phyloP scores from a whole-genome alignment of 2,797 vertebrate species.

The Centroberyx gerrardi region DNA sequence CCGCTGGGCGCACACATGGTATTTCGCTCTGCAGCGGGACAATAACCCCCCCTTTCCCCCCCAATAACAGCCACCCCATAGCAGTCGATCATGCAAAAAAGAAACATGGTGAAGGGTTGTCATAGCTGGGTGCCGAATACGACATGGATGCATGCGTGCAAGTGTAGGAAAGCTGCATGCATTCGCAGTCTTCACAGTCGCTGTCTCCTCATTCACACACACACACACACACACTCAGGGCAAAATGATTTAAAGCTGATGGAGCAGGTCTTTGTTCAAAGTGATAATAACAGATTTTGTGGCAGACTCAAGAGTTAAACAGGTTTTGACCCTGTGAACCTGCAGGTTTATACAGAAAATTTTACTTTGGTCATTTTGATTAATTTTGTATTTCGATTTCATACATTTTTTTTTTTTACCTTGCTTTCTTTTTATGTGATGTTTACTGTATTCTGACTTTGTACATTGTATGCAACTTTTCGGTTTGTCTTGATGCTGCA shows the following conservation, averaged over 20 bases:
- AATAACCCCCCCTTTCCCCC: constrained; percentile 74
- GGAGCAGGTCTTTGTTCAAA: too few relatives aligned
- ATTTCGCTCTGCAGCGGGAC: constrained; percentile 83
- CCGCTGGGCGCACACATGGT: constrained; percentile 92
- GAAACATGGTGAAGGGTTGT: constrained; percentile 48
- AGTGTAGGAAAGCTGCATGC: constrained; percentile 12
- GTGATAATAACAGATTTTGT: too few relatives aligned
- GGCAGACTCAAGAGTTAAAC: too few relatives aligned
- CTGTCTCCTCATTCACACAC: not conserved
- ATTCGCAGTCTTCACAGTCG: constrained; percentile 13
- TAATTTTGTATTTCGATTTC: too few relatives aligned
- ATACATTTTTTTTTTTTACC: not conserved
- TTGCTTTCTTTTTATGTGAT: not conserved
- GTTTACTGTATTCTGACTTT: not conserved
- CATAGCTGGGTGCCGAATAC: not conserved
- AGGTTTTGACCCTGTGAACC: too few relatives aligned
- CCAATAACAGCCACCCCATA: constrained; percentile 64
- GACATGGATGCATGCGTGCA: constrained; percentile 17
- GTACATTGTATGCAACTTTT: not conserved
- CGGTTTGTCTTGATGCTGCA: not conserved
- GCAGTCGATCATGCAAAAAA: constrained; percentile 69
- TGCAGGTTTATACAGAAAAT: too few relatives aligned
- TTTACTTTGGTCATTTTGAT: too few relatives aligned
- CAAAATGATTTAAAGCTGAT: too few relatives aligned
- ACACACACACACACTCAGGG: not conserved